Evolutionary conservation across 2,113 vertebrate species (phyloP), one percentile per base, ranked within the genome.

Genomic region (Centropus unirufus): DNA sequence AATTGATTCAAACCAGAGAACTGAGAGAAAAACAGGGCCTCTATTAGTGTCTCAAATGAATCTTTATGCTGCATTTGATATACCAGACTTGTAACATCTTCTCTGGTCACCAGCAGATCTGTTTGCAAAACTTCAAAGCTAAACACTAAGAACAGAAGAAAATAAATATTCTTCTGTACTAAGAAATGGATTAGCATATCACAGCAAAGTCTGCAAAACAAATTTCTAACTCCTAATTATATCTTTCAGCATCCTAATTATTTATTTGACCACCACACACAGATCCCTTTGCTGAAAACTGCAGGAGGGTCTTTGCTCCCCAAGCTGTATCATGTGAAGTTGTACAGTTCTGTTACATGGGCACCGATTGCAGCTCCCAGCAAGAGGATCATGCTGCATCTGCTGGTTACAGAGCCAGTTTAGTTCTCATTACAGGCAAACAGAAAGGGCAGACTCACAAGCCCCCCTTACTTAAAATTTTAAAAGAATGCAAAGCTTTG

Each of bases 71-170:
- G 61, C 80, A 84, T 34, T 0, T 84, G 83, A 89, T 79, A 80
- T 47, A 69, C 24, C 63, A 91, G 83, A 94, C 63, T 55, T 76
- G 4, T 42, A 87, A 87, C 89, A 72, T 89, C 79, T 64, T 96
- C 91, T 95, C 89, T 76, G 93, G 96, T 92, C 93, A 91, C 81
- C 62, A 91, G 89, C 95, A 96, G 83, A 96, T 92, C 88, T 84
- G 96, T 68, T 11, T 95, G 92, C 81, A 87, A 57, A 93, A 87
- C 92, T 91, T 97, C 96, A 97, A 96, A 96, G 92, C 61, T 29
- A 63, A 94, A 77, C 47, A n/a, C 40, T 19, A 57, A 94, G 54
- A 40, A 83, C 69, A 74, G 93, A 93, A 92, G 67, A 94, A 96
- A 92, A 91, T 24, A 94, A 93, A 95, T 77, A 84, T 47, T 92